Evolutionary conservation across 2,113 vertebrate species (phyloP), one percentile per base, ranked within the genome.

Genomic region (Tympanuchus pallidicinctus): DNA sequence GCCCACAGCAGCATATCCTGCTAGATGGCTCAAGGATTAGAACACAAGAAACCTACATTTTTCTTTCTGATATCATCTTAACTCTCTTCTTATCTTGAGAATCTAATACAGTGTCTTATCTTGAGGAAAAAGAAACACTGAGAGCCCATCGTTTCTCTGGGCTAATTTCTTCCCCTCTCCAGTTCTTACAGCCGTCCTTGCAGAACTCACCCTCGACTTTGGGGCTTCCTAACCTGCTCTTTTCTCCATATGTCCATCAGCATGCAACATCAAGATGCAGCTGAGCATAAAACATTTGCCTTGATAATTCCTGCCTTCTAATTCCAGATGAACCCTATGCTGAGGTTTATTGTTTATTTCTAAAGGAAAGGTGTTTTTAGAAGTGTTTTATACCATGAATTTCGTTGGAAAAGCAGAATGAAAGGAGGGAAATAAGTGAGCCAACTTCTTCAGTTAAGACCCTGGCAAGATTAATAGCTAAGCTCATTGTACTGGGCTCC

Each of bases 391-490:
- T 57, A 48, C 79, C 43, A 8, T 40, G 34, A 52, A 90, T 88
- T 73, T 81, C 38, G 65, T 19, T 69, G 36, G n/a, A 78, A 93
- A 86, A 77, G 20, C 32, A 93, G 60, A 81, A 67, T 75, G 34
- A 82, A 90, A 88, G 19, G 4, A 32, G 77, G 42, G 45, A 48
- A 86, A 47, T 9, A 16, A 82, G 38, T 10, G 6, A 94, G 65
- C 30, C 88, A 82, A 81, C 82, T 88, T 81, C 61, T 94, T 66
- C 47, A 61, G 42, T 88, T 90, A 83, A 43, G 86, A 28, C 18
- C 20, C 20, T 13, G 24, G 65, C 30, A 96, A 90, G 91, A 95
- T 32, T 86, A 88, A 97, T 90, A 90, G 85, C 36, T 36, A 57
- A 21, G 18, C 36, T 90, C 69, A 75, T 93, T 82, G 82, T 90